Evolutionary conservation across 2,797 vertebrate species (phyloP).

Genomic region (Enteromius argenteus): DNA sequence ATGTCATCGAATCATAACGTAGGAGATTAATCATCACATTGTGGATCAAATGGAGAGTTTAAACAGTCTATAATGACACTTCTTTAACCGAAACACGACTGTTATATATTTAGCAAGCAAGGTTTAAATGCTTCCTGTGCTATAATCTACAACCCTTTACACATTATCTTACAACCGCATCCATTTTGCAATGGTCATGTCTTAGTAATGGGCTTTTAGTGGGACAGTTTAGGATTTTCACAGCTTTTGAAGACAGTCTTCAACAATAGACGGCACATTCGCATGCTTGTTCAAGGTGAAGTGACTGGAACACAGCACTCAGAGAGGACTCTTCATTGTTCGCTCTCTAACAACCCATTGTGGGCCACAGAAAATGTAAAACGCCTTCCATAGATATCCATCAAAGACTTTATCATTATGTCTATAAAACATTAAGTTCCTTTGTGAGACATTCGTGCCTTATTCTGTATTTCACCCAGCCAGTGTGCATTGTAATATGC

Average conservation of each 20-base stretch:
- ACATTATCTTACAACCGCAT: conserved; percentile 70
- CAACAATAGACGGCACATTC: conserved; percentile 61
- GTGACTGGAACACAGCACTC: conserved; percentile 39
- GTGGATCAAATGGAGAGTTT: neutral
- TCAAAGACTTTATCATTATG: conserved; percentile 28
- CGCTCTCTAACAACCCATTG: conserved; percentile 23
- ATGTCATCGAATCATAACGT: neutral
- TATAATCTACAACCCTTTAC: conserved; percentile 48
- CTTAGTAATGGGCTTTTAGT: conserved; percentile 72
- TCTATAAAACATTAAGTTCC: conserved; percentile 33
- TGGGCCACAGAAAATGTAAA: conserved; percentile 38
- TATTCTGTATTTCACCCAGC: conserved; percentile 30
- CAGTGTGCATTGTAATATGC: conserved; percentile 13
- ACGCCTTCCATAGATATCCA: conserved; percentile 31
- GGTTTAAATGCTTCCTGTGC: conserved; percentile 45
- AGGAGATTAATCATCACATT: neutral
- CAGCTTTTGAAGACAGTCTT: conserved; percentile 66
- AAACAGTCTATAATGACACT: neutral
- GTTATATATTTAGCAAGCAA: neutral
- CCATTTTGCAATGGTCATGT: conserved; percentile 66
- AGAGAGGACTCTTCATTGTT: conserved; percentile 49
- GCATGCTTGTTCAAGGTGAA: conserved; percentile 22
- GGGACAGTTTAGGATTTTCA: conserved; percentile 70
- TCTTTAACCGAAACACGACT: neutral
- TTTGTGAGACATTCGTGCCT: conserved; percentile 12